Evolutionary conservation across 23 tunicate genomes (phyloP).

Genomic region (Styela clava): DNA sequence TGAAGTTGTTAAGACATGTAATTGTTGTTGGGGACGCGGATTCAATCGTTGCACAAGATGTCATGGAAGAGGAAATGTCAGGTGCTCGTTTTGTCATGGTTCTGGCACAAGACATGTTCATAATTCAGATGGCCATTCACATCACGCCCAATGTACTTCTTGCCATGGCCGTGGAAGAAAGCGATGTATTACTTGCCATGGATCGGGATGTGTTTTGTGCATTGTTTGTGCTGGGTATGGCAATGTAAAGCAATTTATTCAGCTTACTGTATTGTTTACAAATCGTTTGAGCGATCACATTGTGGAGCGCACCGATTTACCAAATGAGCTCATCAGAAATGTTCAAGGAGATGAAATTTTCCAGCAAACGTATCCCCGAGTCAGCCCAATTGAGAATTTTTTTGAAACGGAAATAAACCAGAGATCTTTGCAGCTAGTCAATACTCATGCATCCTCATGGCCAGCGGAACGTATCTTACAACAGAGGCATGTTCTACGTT

Average conservation of each 20-base stretch:
- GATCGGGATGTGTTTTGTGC: slow-evolving; percentile 70
- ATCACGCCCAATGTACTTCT: slow-evolving; percentile 16
- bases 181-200: slow-evolving; percentile 64
- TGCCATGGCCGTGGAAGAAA: slow-evolving; percentile 71
- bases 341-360: slow-evolving; percentile 73
- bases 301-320: slow-evolving; percentile 72
- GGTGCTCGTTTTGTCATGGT: slow-evolving; percentile 57
- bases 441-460: slow-evolving; percentile 56
- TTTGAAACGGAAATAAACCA: slow-evolving; percentile 59
- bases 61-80: slow-evolving; percentile 56
- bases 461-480: slow-evolving; percentile 61
- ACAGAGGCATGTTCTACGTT: slow-evolving; percentile 57
- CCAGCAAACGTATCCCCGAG: slow-evolving; percentile 59
- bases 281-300: slow-evolving; percentile 65
- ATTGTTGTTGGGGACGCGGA: slow-evolving; percentile 59
- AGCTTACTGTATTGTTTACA: slow-evolving; percentile 68
- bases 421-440: slow-evolving; percentile 45
- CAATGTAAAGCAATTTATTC: slow-evolving; percentile 65
- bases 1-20: slow-evolving; percentile 53
- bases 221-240: slow-evolving; percentile 61
- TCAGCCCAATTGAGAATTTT: slow-evolving; percentile 30
- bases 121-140: slow-evolving; percentile 26
- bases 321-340: slow-evolving; percentile 69
- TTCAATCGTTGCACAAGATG: slow-evolving; percentile 77
- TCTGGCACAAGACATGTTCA: slow-evolving; percentile 33